Conservation (phyloP, 2,888 invertebrate genomes). For the Pyrrhia umbra region DNA sequence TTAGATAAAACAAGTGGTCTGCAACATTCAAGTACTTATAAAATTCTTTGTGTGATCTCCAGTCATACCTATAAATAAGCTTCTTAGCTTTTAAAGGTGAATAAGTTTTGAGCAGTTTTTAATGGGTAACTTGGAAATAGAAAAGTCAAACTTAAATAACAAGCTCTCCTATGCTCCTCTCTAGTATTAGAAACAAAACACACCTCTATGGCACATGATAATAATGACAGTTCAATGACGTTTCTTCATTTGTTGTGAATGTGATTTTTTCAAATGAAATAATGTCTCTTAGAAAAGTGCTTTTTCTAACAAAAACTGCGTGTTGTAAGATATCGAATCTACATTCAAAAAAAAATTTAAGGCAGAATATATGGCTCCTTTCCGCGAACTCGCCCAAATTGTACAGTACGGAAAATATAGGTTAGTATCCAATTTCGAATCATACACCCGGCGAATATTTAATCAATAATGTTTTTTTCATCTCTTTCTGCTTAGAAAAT, state of each 20-base stretch:
- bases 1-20: too few species aligned
- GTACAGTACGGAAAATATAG: slow-evolving; percentile 84
- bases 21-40: too few species aligned
- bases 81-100: too few species aligned
- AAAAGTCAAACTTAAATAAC: background rate
- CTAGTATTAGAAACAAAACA: background rate
- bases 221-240: slow-evolving; percentile 54
- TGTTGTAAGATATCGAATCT: slow-evolving; percentile 77
- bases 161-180: background rate
- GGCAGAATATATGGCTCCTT: slow-evolving; percentile 77
- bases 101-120: too few species aligned
- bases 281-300: slow-evolving; percentile 85
- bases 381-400: slow-evolving; percentile 78
- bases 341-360: slow-evolving; percentile 74
- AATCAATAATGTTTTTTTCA: slow-evolving; percentile 16
- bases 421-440: slow-evolving; percentile 76
- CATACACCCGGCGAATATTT: slow-evolving; percentile 31
- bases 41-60: too few species aligned
- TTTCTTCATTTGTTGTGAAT: slow-evolving; percentile 74
- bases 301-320: slow-evolving; percentile 78
- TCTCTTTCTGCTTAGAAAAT: background rate
- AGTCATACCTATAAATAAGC: too few species aligned
- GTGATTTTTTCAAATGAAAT: slow-evolving; percentile 69
- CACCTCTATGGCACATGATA: background rate
- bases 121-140: too few species aligned